These are phyloP conservation scores for Ephydatia muelleri DNA, from an alignment of 37 sponge, comb jelly and placozoan genomes.

Conservation along the genomic window DNA sequence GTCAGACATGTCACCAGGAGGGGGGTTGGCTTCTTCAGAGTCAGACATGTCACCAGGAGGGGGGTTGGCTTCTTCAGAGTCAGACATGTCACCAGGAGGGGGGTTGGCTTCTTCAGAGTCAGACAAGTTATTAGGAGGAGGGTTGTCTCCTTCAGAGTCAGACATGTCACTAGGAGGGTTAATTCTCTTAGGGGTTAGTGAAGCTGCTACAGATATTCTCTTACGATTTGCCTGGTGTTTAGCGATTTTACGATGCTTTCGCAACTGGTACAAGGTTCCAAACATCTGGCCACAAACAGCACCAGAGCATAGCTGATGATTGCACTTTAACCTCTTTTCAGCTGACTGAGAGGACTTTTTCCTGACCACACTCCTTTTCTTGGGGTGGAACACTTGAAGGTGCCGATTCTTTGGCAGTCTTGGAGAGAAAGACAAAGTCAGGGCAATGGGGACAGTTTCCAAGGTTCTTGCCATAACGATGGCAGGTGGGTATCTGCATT, in stretches of 20 bases:
- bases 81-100: no score
- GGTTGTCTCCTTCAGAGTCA: no score
- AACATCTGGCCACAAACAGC: background rate
- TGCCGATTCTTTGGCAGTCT: background rate
- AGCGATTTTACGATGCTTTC: background rate
- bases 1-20: background rate
- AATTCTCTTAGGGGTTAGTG: no score
- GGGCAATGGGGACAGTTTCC: background rate
- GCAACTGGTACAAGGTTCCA: background rate
- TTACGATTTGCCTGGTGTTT: background rate
- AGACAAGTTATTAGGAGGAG: background rate
- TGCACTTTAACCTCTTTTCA: background rate
- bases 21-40: background rate
- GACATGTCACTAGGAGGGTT: no score
- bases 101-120: no score
- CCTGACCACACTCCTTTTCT: background rate
- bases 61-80: no score
- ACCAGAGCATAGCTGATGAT: background rate
- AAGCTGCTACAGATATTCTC: background rate
- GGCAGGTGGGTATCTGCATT: background rate
- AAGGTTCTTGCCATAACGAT: background rate
- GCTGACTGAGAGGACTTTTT: constrained; percentile 1
- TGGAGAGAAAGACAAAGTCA: background rate
- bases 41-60: no score
- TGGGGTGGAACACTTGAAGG: background rate